A percentile compares a stretch with the other conserved stretches of the same genome.
These are phyloP conservation scores for Zygogramma bicolorata DNA, from an alignment of 2,888 invertebrate genomes.

Conservation along the genomic window DNA sequence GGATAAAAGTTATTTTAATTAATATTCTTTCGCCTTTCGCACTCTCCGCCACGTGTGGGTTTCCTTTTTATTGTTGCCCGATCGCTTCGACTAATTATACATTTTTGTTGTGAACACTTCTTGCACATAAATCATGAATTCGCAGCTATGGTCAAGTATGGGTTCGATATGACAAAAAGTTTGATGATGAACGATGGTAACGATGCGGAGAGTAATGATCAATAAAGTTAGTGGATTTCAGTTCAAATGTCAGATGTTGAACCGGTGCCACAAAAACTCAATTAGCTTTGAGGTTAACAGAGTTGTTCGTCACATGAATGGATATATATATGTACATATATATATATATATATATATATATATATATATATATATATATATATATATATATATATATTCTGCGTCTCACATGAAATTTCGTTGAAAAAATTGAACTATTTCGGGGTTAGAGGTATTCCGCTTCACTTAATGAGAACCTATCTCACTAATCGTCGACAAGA, in stretches of 20 bases:
- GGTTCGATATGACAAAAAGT: neutral
- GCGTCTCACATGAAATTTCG: too few relatives aligned
- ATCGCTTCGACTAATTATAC: conserved; percentile 41
- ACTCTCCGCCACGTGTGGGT: conserved; percentile 37
- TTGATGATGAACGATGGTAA: neutral
- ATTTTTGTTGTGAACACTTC: conserved; percentile 35
- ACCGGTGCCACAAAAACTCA: neutral
- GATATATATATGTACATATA: too few relatives aligned
- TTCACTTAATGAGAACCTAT: too few relatives aligned
- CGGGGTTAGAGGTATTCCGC: too few relatives aligned
- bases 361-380: too few relatives aligned
- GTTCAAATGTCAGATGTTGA: neutral
- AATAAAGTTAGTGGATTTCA: neutral
- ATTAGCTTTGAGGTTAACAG: neutral
- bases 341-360: too few relatives aligned
- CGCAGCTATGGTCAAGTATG: conserved; percentile 1
- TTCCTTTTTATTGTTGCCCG: conserved; percentile 42
- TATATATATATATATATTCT: too few relatives aligned
- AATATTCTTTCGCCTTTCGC: conserved; percentile 43
- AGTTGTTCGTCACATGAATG: too few relatives aligned
- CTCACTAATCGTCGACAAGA: too few relatives aligned
- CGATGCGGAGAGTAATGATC: neutral
- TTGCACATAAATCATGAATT: conserved; percentile 35
- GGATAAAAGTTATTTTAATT: conserved; percentile 52
- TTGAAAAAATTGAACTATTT: too few relatives aligned